A percentile compares a stretch with the other conserved stretches of the same genome.
phyloP scores from a whole-genome alignment of 2,888 invertebrate species.

The Atrina japonica region DNA sequence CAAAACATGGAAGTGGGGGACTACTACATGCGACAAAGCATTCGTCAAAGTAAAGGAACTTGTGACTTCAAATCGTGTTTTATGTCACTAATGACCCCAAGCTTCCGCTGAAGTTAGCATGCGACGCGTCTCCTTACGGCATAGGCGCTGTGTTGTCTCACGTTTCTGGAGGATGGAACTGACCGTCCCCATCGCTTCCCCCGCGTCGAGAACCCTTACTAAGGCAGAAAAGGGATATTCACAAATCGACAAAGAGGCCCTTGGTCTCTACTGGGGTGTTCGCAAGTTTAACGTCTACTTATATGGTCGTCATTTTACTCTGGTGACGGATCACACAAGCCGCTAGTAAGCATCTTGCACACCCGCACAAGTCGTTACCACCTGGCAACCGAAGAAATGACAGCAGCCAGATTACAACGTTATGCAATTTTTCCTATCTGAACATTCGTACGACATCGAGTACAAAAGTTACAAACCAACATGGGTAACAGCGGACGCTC shows the following conservation, averaged over 20 bases:
- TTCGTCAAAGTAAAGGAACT: constrained; percentile 11
- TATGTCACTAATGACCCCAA: constrained; percentile 31
- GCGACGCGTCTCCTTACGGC: constrained; percentile 17
- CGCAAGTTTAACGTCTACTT: constrained; percentile 51
- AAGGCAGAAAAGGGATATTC: constrained; percentile 24
- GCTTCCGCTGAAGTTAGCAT: constrained; percentile 7
- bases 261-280: constrained; percentile 43
- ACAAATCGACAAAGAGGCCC: constrained; percentile 45
- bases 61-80: constrained; percentile 23
- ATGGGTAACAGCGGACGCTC: constrained; percentile 34
- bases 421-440: constrained; percentile 27
- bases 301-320: constrained; percentile 72
- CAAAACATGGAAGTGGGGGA: constrained; percentile 22
- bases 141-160: constrained; percentile 11
- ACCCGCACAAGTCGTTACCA: constrained; percentile 18
- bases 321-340: constrained; percentile 37
- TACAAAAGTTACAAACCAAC: constrained; percentile 14
- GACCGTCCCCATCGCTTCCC: constrained; percentile 5
- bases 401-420: constrained; percentile 32
- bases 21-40: constrained; percentile 1
- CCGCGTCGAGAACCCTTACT: background rate
- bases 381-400: too few species aligned
- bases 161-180: constrained; percentile 11
- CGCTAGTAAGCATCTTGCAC: constrained; percentile 3
- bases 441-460: constrained; percentile 27